phyloP scores from a whole-genome alignment of 2,797 vertebrate genomes.

The Darevskia nairensis region DNA sequence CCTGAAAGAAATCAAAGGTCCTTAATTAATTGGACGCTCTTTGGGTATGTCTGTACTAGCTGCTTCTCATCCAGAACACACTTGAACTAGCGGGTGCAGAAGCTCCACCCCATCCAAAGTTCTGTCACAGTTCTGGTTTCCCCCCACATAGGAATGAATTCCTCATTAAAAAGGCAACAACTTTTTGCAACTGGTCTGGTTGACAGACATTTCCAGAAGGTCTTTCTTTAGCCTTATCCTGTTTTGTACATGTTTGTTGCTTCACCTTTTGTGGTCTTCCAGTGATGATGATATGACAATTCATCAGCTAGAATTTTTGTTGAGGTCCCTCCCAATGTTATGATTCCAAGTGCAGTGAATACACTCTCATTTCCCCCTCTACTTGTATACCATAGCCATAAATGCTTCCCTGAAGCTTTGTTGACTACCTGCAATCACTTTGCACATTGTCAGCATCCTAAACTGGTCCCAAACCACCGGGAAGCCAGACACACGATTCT shows the following conservation, averaged over 20 bases:
- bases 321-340: neutral
- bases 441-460: constrained; percentile 8
- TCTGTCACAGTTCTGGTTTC: neutral
- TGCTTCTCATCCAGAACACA: constrained; percentile 1
- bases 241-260: neutral
- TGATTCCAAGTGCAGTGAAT: neutral
- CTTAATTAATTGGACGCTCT: neutral
- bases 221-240: neutral
- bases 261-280: neutral
- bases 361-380: neutral
- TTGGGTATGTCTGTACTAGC: neutral
- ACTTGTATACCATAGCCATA: neutral
- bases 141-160: neutral
- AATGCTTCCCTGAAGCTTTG: constrained; percentile 4
- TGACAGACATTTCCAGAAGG: neutral
- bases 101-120: neutral
- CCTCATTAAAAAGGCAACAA: constrained; percentile 4
- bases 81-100: neutral
- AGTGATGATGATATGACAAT: neutral
- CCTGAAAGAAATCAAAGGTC: neutral
- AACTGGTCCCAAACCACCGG: neutral
- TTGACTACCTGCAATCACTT: neutral
- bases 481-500: constrained; percentile 19
- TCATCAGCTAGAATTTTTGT: neutral
- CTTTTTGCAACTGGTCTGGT: neutral